phyloP scores from a whole-genome alignment of 2,888 invertebrate species.

The Taphrorychus bicolor region DNA sequence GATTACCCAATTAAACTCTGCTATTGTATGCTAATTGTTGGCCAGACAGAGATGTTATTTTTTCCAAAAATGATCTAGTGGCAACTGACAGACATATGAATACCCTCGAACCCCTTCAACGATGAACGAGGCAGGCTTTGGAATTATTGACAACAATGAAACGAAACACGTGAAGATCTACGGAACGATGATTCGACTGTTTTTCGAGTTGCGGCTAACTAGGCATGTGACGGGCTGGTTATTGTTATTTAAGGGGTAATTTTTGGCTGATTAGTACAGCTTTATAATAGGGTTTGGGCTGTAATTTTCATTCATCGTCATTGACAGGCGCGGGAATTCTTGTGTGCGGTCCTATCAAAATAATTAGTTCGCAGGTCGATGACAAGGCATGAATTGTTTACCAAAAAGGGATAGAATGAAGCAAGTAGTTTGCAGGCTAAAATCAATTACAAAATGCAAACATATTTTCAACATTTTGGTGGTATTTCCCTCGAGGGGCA shows the following conservation, averaged over 20 bases:
- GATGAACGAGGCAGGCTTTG: conserved; percentile 54
- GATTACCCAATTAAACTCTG: conserved; percentile 26
- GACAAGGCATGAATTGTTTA: neutral
- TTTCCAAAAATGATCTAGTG: conserved; percentile 57
- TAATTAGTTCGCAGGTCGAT: conserved; percentile 20
- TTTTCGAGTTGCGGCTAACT: conserved; percentile 46
- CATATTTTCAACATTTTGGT: conserved; percentile 35
- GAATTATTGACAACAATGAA: conserved; percentile 54
- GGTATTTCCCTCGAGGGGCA: conserved; percentile 7
- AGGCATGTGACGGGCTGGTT: conserved; percentile 40
- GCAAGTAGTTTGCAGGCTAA: neutral
- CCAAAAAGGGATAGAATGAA: neutral
- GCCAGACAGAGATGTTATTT: conserved; percentile 54
- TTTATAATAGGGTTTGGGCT: conserved; percentile 30
- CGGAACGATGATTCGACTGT: conserved; percentile 53
- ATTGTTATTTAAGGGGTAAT: conserved; percentile 38
- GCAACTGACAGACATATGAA: conserved; percentile 57
- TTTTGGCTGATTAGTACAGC: conserved; percentile 38
- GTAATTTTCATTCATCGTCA: conserved; percentile 29
- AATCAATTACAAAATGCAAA: conserved; percentile 32
- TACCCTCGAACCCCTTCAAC: conserved; percentile 46
- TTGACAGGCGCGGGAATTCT: conserved; percentile 19
- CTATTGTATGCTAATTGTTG: conserved; percentile 28
- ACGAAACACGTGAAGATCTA: conserved; percentile 52
- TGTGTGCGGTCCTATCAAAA: conserved; percentile 24